A percentile compares a stretch with the other conserved stretches of the same genome.
Conservation (phyloP, 2,888 invertebrate species). For the Ectemnius cavifrons region DNA sequence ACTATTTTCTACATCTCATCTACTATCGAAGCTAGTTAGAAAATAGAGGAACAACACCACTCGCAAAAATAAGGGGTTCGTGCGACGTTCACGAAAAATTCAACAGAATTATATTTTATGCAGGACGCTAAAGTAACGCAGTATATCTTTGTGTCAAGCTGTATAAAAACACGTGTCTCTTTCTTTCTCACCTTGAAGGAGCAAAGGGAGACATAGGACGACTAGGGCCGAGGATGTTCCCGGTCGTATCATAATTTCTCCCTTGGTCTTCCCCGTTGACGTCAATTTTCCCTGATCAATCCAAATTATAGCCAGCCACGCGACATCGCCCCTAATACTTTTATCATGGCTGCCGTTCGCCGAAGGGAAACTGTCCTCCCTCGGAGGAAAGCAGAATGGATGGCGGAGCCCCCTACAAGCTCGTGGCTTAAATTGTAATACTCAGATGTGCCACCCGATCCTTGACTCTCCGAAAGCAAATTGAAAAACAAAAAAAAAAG, state of each 20-base stretch:
- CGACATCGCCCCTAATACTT: constrained; percentile 17
- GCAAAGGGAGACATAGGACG: not conserved
- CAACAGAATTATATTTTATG: too few relatives aligned
- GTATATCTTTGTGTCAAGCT: too few relatives aligned
- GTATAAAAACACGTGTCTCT: not conserved
- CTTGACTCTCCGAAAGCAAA: too few relatives aligned
- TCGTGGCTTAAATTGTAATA: not conserved
- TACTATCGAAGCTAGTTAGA: too few relatives aligned
- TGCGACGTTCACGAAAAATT: too few relatives aligned
- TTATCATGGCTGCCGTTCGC: constrained; percentile 9
- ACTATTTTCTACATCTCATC: too few relatives aligned
- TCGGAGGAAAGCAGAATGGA: not conserved
- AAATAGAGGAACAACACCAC: too few relatives aligned
- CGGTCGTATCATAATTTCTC: constrained; percentile 17
- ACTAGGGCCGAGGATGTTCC: constrained; percentile 32
- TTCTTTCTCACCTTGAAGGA: constrained; percentile 3
- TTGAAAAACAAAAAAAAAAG: too few relatives aligned
- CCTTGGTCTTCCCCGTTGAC: constrained; percentile 19
- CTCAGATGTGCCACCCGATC: not conserved
- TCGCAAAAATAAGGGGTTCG: too few relatives aligned
- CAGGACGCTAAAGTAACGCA: too few relatives aligned
- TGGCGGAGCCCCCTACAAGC: constrained; percentile 1
- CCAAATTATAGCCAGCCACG: constrained; percentile 24
- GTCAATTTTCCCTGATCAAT: constrained; percentile 27
- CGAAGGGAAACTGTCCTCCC: constrained; percentile 18